Evolutionary conservation across 2,113 vertebrate genomes (phyloP).

Genomic region (Chionomys nivalis): DNA sequence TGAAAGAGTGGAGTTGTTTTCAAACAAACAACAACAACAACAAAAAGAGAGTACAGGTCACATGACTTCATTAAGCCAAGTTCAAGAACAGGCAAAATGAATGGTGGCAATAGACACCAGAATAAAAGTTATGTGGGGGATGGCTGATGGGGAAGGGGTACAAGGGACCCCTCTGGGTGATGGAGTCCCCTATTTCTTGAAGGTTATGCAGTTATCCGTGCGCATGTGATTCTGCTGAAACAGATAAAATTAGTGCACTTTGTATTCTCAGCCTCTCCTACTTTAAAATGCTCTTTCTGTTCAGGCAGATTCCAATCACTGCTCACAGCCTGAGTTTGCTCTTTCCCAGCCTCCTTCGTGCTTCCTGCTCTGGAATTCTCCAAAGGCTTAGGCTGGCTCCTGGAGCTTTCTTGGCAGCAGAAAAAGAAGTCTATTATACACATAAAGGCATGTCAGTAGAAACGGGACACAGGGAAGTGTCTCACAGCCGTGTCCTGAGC

Average conservation of each 20-base stretch:
- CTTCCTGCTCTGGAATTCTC: background rate
- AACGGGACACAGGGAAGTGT: background rate
- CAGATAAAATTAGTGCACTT: background rate
- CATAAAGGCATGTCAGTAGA: background rate
- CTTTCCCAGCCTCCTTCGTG: background rate
- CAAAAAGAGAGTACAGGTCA: background rate
- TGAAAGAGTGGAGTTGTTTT: background rate
- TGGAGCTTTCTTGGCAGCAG: conserved; percentile 38
- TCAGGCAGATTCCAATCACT: conserved; percentile 24
- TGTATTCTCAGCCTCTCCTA: conserved; percentile 19
- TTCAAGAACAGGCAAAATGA: background rate
- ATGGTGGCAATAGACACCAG: background rate
- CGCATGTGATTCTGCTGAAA: background rate
- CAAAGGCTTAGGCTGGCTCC: conserved; percentile 33
- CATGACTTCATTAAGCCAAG: background rate
- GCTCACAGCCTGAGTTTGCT: background rate
- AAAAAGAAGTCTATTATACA: background rate
- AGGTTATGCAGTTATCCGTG: background rate
- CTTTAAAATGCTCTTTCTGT: conserved; percentile 13
- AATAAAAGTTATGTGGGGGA: background rate
- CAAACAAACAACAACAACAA: background rate
- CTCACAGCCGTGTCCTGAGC: background rate
- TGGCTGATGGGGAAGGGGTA: background rate
- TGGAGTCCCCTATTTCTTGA: background rate
- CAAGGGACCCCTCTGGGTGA: background rate